Conservation (phyloP, 2,888 invertebrate species). For the Lomographa bimaculata region DNA sequence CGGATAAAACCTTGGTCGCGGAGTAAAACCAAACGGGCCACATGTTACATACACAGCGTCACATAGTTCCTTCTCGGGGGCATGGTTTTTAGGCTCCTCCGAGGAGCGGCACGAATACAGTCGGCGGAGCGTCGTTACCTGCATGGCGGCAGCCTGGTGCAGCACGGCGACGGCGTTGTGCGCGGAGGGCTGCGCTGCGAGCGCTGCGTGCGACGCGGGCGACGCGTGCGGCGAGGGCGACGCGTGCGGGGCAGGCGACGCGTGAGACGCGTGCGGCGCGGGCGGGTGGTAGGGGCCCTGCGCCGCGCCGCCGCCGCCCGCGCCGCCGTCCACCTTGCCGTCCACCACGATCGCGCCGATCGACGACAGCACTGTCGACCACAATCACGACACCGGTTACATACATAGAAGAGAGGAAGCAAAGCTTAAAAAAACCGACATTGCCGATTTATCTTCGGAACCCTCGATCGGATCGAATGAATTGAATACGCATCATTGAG, state of each 20-base stretch:
- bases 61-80: too few species aligned
- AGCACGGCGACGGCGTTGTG: constrained; percentile 65
- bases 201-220: constrained; percentile 22
- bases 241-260: constrained; percentile 35
- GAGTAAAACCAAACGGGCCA: too few species aligned
- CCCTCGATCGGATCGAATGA: too few species aligned
- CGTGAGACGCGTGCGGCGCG: constrained; percentile 25
- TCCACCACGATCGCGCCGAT: constrained; percentile 93
- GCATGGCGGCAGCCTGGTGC: constrained; percentile 74
- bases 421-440: too few species aligned
- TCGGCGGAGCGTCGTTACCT: too few species aligned
- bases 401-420: too few species aligned
- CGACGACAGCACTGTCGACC: constrained; percentile 88
- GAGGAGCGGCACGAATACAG: too few species aligned
- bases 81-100: too few species aligned
- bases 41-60: too few species aligned
- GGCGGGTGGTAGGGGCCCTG: constrained; percentile 62
- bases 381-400: too few species aligned
- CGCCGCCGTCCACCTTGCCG: constrained; percentile 87
- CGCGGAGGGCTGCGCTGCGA: constrained; percentile 44
- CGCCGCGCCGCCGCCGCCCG: constrained; percentile 39
- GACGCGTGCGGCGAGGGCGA: constrained; percentile 30
- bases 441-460: neutral
- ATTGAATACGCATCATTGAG: too few species aligned
- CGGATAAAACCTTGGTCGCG: too few species aligned